Percentiles rank a stretch among this genome's conserved stretches.
Conservation (phyloP, 2,888 invertebrate species). For the Acronicta psi region DNA sequence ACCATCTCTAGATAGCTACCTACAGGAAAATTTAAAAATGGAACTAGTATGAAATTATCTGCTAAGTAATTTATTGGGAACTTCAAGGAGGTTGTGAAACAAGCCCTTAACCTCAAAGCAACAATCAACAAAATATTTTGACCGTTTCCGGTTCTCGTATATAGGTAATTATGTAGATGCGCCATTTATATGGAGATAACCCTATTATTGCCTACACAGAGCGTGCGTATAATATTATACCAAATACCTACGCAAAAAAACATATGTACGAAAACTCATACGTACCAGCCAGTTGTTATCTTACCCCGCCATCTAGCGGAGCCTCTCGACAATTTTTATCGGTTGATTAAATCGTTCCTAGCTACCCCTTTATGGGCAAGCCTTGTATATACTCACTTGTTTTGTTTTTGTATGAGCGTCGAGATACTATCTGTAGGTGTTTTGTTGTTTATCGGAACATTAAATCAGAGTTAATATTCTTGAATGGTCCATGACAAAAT, state of each 20-base stretch:
- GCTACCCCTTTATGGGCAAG: constrained; percentile 81
- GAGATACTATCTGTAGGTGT: constrained; percentile 71
- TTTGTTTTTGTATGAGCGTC: constrained; percentile 70
- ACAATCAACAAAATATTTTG: constrained; percentile 1
- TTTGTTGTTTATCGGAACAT: constrained; percentile 57
- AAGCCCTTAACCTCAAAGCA: neutral
- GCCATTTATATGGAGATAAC: constrained; percentile 40
- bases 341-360: constrained; percentile 81
- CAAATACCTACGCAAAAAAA: constrained; percentile 34
- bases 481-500: constrained; percentile 38
- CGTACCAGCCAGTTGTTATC: constrained; percentile 67
- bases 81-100: too few species aligned
- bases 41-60: too few species aligned
- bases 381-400: constrained; percentile 73
- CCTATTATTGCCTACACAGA: constrained; percentile 34
- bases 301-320: constrained; percentile 74
- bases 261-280: constrained; percentile 38
- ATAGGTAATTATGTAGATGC: constrained; percentile 44
- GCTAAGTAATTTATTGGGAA: too few species aligned
- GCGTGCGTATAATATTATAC: constrained; percentile 29
- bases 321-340: constrained; percentile 81
- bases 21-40: too few species aligned
- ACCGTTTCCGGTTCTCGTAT: constrained; percentile 9
- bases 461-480: constrained; percentile 54
- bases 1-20: too few species aligned